These are phyloP conservation scores for Tragelaphus scriptus DNA, from an alignment of 2,113 vertebrate genomes.

Conservation along the genomic window DNA sequence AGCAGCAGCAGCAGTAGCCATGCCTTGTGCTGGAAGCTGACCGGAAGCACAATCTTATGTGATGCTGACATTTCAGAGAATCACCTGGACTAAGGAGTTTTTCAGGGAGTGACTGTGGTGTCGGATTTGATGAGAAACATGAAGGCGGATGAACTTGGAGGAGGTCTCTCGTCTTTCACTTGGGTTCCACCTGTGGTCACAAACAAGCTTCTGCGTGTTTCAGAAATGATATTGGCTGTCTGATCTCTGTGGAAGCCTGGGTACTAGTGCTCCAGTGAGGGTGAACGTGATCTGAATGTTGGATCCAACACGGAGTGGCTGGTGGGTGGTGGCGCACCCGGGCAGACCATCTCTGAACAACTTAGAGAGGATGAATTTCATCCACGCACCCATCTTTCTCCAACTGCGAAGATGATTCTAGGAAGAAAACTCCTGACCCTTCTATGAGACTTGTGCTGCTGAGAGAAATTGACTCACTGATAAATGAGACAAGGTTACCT, in stretches of 20 bases:
- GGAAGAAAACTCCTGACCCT: background rate
- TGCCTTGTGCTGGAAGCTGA: background rate
- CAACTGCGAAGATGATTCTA: background rate
- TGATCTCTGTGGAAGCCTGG: background rate
- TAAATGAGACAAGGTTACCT: background rate
- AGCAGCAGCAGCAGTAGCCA: no score
- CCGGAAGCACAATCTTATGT: background rate
- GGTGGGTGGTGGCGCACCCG: background rate
- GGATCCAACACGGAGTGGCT: background rate
- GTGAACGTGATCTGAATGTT: constrained; percentile 22
- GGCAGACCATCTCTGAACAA: background rate
- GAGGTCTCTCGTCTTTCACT: background rate
- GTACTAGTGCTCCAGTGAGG: background rate
- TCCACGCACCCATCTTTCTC: background rate
- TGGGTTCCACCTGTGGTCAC: constrained; percentile 38
- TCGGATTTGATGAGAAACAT: background rate
- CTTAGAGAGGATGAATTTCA: background rate
- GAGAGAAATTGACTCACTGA: background rate
- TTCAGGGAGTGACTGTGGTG: background rate
- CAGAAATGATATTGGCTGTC: background rate
- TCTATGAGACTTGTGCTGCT: background rate
- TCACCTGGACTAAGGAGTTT: background rate
- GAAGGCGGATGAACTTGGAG: background rate
- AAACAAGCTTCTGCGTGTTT: constrained; percentile 1
- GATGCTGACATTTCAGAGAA: background rate